phyloP scores from a whole-genome alignment of 2,113 vertebrate genomes.

The Odocoileus virginianus region DNA sequence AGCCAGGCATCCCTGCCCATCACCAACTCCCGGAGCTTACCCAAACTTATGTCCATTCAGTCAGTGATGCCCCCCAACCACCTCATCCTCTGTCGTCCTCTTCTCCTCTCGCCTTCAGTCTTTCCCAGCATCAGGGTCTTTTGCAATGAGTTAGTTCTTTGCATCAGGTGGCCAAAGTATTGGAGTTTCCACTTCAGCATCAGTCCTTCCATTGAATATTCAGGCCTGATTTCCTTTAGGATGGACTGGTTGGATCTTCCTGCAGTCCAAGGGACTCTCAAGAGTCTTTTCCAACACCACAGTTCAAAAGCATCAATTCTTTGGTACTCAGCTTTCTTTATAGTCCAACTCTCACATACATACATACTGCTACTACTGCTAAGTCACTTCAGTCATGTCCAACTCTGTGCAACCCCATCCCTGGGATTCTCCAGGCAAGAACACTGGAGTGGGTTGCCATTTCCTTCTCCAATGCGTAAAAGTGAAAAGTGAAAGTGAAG shows the following conservation, averaged over 20 bases:
- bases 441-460: too few species aligned
- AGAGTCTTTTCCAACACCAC: background rate
- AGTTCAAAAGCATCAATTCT: background rate
- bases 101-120: background rate
- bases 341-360: background rate
- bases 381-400: too few species aligned
- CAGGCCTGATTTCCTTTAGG: background rate
- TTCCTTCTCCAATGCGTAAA: too few species aligned
- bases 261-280: background rate
- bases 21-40: background rate
- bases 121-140: background rate
- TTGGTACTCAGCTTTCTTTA: background rate
- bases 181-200: background rate
- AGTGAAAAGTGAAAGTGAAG: too few species aligned
- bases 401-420: too few species aligned
- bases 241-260: background rate
- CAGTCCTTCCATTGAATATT: background rate
- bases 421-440: too few species aligned
- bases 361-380: background rate
- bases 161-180: background rate
- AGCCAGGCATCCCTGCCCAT: background rate
- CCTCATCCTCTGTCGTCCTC: background rate
- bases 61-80: background rate
- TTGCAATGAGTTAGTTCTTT: background rate
- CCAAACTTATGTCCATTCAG: background rate